A percentile compares a stretch with the other conserved stretches of the same genome.
Conservation (phyloP, 2,113 vertebrate species). For the Bos indicus region DNA sequence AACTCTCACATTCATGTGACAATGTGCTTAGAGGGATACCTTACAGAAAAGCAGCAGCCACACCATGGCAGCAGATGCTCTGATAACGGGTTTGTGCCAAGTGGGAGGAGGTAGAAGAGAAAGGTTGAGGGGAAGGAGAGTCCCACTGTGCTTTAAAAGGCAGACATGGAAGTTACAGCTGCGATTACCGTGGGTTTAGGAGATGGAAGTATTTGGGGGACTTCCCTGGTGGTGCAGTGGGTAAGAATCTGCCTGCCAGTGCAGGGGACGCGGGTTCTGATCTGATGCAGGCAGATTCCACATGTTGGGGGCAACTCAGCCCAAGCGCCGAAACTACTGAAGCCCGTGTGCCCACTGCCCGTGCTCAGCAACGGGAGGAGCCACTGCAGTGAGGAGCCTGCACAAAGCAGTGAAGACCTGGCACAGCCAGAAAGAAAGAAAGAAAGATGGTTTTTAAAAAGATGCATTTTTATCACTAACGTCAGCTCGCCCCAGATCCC, state of each 20-base stretch:
- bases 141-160: background rate
- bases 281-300: background rate
- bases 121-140: rapidly evolving
- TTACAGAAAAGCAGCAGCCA: background rate
- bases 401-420: background rate
- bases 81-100: background rate
- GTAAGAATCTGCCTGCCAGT: background rate
- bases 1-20: background rate
- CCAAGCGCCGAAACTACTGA: background rate
- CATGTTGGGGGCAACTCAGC: background rate
- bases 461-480: background rate
- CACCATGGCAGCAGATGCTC: background rate
- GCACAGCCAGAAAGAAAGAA: background rate
- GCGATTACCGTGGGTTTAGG: background rate
- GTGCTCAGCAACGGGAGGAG: rapidly evolving
- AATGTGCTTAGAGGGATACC: background rate
- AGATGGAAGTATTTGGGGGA: background rate
- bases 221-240: background rate
- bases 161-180: background rate
- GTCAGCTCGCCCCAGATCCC: too few species aligned
- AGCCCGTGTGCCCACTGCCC: background rate
- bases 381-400: background rate
- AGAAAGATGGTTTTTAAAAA: background rate
- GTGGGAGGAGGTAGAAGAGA: rapidly evolving
- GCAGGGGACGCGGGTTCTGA: rapidly evolving